Base-by-base conservation (phyloP, 2,797 vertebrate genomes). In the Ispidina lecontei region DNA sequence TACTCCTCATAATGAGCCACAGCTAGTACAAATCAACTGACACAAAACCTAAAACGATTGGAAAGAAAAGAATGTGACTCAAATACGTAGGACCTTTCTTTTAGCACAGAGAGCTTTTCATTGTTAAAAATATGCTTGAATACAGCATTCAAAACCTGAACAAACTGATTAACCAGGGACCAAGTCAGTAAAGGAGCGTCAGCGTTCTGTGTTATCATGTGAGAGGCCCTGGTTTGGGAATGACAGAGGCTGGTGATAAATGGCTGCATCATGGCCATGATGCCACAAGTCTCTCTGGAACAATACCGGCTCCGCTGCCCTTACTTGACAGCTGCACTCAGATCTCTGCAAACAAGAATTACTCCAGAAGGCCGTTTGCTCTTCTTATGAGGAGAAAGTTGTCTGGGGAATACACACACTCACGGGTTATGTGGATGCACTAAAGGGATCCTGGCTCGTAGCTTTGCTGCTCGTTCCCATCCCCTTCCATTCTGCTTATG, bases 131-230 rank as follows among this genome's bases (percentile, higher is more conserved):
- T 92, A 82, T 90, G 87, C 92, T 81, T 95, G 93, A 95, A 96
- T 94, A 88, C 95, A 91, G 89, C 87, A 80, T 95, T 94, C 94
- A 96, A 96, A 94, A 95, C 83, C 93, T 94, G 94, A 96, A 95
- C 95, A 92, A 95, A 94, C 92, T 87, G 92, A 96, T 95, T 95
- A 95, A 94, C 41, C 87, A 89, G 94, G 78, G 92, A 95, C 92
- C 67, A 93, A 90, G 93, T 89, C 84, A 89, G 90, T 63, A 93
- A 96, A 94, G 91, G 52, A 94, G 93, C 44, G 26, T 89, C 65
- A 4, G 78, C 10, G 0, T 75, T 85, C 91, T 31, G 58, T 31
- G 90, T 87, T 90, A 94, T 87, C 94, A 89, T 73, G 69, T 90
- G 90, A 95, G 94, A 93, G 96, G 95, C 95, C 91, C 91, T 1